Conservation (phyloP, 1,140 invertebrate species). For the Wiebesia pumilae region DNA sequence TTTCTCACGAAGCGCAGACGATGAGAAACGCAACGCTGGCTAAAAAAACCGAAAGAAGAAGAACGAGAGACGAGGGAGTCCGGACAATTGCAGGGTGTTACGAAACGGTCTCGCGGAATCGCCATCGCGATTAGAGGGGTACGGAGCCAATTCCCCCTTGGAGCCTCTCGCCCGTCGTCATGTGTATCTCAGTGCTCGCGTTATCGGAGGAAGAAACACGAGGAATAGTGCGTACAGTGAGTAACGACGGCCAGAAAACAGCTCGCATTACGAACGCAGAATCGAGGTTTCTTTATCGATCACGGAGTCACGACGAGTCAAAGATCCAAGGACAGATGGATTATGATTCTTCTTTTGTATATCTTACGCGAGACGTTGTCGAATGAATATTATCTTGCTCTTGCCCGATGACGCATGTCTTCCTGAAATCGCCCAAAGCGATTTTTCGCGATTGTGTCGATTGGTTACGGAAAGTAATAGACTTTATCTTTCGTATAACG, state of each 20-base stretch:
- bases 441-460: too few species aligned
- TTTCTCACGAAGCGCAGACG: background rate
- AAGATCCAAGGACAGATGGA: background rate
- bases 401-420: too few species aligned
- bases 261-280: background rate
- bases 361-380: background rate
- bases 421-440: background rate
- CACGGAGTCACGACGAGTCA: background rate
- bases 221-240: conserved; percentile 22
- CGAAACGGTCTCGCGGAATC: background rate
- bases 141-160: background rate
- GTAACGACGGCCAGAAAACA: background rate
- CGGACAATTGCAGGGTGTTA: background rate
- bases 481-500: background rate
- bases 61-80: background rate
- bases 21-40: background rate
- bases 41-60: background rate
- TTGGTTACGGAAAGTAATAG: background rate
- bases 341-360: background rate
- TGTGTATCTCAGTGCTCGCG: background rate
- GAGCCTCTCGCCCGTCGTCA: conserved; percentile 42
- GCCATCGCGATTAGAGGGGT: background rate
- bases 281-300: conserved; percentile 48
- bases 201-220: conserved; percentile 57
- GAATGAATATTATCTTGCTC: background rate